Evolutionary conservation across 1,140 invertebrate genomes (phyloP), one percentile per base, ranked within the genome.

Genomic region (Heliothis subflexa): DNA sequence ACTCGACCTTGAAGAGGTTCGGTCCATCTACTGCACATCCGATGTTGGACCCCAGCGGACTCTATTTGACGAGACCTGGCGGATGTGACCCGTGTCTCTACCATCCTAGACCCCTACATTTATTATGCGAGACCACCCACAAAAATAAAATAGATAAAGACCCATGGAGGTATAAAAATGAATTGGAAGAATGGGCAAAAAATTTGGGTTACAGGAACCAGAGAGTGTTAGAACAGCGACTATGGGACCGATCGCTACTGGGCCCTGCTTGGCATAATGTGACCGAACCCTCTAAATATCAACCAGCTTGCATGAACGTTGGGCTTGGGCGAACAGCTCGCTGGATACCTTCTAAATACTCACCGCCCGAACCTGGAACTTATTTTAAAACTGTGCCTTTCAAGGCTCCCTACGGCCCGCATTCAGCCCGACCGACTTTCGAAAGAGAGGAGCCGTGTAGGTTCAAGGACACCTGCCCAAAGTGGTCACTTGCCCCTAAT

Each of bases 171-270:
- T 92, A 89, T 70, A 93, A 93, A 85, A 88, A 72, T 14, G 92
- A 93, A 75, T 79, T 93, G 13, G 92, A 93, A 82, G 90, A 91
- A 25, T 94, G 92, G 91, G 80, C 87, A n/a, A 83, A 85, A 77
- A 92, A 94, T 76, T 89, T 94, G 59, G 93, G 93, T 7, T 93
- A 93, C 62, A 88, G 90, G 78, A 94, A 94, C 78, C 89, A 92
- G 82, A 87, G 83, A 78, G 79, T 93, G 21, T 82, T 94, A 18
- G 83, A 87, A 52, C 66, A 83, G 40, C 83, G 88, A 40, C 84
- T 80, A 68, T 92, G 90, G 89, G 82, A 81, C 10, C 80, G 76
- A 14, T 84, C 87, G 7, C 14, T 93, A 40, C 66, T 92, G 5
- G 93, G 93, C 1, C 93, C 93, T 33, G 93, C 91, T n/a, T 94